phyloP scores from a whole-genome alignment of 1,140 invertebrate species.

The Bilobella aurantiaca region DNA sequence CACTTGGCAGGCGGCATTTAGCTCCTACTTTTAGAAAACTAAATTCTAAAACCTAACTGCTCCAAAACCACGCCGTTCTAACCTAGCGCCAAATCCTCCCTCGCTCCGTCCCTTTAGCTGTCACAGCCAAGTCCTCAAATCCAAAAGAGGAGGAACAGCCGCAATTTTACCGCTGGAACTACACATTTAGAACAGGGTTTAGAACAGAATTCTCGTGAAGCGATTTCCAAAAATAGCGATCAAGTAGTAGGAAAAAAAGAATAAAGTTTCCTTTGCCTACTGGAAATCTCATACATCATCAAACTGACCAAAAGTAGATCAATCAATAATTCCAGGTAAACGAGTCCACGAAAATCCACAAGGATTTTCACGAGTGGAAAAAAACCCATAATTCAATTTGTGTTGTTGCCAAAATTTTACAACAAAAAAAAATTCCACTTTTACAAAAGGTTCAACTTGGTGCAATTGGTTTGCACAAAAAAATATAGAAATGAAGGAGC shows the following conservation, averaged over 20 bases:
- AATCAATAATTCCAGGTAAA: not conserved
- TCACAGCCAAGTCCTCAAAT: not conserved
- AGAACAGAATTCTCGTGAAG: not conserved
- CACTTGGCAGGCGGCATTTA: slow-evolving; percentile 1
- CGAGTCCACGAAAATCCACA: not conserved
- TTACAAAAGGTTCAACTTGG: too few relatives aligned
- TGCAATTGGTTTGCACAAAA: too few relatives aligned
- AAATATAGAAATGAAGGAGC: too few relatives aligned
- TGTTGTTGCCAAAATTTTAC: too few relatives aligned
- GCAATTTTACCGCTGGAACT: not conserved
- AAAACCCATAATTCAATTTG: too few relatives aligned
- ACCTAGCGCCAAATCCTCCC: not conserved
- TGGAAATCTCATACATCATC: slow-evolving; percentile 9
- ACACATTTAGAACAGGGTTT: not conserved
- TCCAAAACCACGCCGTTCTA: too few relatives aligned
- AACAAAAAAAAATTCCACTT: too few relatives aligned
- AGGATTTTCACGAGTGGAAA: not conserved
- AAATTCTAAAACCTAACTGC: too few relatives aligned
- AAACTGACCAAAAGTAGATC: not conserved
- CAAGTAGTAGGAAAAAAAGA: not conserved
- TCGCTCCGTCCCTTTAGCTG: not conserved
- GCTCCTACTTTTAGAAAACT: too few relatives aligned
- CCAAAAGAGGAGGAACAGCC: not conserved
- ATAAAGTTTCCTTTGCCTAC: not conserved
- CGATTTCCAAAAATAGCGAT: not conserved